Conservation (phyloP, 2,888 invertebrate species). For the Brenthis hecate region DNA sequence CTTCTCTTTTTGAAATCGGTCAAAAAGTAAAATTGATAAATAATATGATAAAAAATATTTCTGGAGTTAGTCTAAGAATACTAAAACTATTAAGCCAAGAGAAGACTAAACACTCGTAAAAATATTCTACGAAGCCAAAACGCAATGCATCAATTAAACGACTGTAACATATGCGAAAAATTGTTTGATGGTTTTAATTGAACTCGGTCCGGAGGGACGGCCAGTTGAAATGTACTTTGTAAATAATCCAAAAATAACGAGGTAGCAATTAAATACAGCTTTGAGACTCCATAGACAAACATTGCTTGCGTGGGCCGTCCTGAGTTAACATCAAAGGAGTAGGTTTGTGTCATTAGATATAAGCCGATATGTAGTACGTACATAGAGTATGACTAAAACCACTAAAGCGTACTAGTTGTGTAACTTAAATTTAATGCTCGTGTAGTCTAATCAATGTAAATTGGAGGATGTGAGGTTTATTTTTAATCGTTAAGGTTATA, state of each 20-base stretch:
- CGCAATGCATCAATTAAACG: constrained; percentile 65
- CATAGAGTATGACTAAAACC: constrained; percentile 7
- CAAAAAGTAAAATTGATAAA: too few relatives aligned
- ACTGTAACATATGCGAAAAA: constrained; percentile 54
- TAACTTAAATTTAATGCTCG: constrained; percentile 35
- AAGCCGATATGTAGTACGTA: constrained; percentile 30
- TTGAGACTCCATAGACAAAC: constrained; percentile 68
- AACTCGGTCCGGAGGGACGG: constrained; percentile 44
- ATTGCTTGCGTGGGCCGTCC: constrained; percentile 52
- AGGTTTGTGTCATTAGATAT: constrained; percentile 55
- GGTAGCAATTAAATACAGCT: constrained; percentile 77
- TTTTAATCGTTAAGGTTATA: too few relatives aligned
- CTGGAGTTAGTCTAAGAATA: too few relatives aligned
- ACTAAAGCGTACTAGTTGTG: constrained; percentile 5
- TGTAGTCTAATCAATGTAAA: constrained; percentile 12
- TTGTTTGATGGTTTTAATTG: constrained; percentile 63
- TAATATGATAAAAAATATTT: too few relatives aligned
- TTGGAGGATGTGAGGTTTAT: background rate
- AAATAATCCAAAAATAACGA: constrained; percentile 82
- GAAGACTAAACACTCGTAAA: too few relatives aligned
- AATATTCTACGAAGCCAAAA: constrained; percentile 42
- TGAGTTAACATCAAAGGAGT: constrained; percentile 65
- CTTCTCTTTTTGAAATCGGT: too few relatives aligned
- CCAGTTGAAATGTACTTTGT: constrained; percentile 58
- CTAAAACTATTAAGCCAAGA: too few relatives aligned